Conservation (phyloP, 2,888 invertebrate species). For the Philopedon plagiatum region DNA sequence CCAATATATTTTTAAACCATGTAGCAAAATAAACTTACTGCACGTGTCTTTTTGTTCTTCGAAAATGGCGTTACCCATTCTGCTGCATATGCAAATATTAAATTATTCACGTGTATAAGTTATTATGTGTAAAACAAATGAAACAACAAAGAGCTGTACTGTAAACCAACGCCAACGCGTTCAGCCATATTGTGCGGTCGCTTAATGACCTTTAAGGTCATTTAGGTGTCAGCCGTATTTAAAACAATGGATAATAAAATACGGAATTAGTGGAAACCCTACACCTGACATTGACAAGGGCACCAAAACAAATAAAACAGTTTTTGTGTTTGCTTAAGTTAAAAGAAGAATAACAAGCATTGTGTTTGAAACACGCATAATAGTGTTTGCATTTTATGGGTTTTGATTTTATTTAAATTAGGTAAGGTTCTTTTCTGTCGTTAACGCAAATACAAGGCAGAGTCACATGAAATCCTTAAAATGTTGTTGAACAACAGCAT, state of each 20-base stretch:
- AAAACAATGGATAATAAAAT: slow-evolving; percentile 29
- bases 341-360: slow-evolving; percentile 2
- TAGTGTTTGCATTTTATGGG: neutral
- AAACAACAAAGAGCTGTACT: neutral
- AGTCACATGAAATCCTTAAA: no score
- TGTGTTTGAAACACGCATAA: neutral
- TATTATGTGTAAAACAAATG: slow-evolving; percentile 5
- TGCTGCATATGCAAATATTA: neutral
- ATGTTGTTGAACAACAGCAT: no score
- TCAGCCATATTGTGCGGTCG: neutral
- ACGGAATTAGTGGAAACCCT: slow-evolving; percentile 25
- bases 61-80: no score
- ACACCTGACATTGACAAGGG: slow-evolving; percentile 37
- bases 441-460: no score
- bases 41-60: no score
- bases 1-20: no score
- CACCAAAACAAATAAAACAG: slow-evolving; percentile 9
- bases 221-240: slow-evolving; percentile 7
- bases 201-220: slow-evolving; percentile 27
- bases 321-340: slow-evolving; percentile 15
- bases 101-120: neutral
- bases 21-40: no score
- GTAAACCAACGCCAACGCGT: slow-evolving; percentile 4
- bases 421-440: neutral
- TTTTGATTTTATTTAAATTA: neutral